These are phyloP conservation scores for Grapholita molesta DNA, from an alignment of 1,140 invertebrate species.

Conservation along the genomic window DNA sequence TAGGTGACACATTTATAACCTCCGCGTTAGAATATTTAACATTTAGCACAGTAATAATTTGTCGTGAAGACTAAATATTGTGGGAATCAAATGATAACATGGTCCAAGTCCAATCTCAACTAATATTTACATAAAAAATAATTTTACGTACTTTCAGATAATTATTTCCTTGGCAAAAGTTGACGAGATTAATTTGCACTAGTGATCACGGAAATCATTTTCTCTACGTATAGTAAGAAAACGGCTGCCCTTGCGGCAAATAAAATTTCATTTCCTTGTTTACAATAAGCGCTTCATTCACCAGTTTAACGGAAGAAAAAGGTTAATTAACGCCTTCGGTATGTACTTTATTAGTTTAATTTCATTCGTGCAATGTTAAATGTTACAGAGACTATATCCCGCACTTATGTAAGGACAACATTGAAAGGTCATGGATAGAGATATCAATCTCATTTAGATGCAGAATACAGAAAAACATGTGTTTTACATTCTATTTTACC, in stretches of 20 bases:
- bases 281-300: not conserved
- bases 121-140: not conserved
- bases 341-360: constrained; percentile 8
- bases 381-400: not conserved
- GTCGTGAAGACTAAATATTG: not conserved
- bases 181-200: not conserved
- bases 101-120: not conserved
- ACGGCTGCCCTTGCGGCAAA: not conserved
- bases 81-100: not conserved
- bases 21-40: not conserved
- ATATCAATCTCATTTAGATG: too few species aligned
- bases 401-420: not conserved
- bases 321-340: not conserved
- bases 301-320: not conserved
- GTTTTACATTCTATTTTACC: not conserved
- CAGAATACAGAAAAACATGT: not conserved
- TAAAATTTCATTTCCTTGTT: constrained; percentile 16
- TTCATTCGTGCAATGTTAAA: not conserved
- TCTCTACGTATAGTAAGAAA: not conserved
- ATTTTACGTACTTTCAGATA: not conserved
- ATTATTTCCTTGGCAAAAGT: not conserved
- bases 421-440: not conserved
- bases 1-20: not conserved
- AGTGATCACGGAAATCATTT: not conserved
- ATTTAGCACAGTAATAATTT: not conserved